Evolutionary conservation across 2,797 vertebrate genomes (phyloP).

Genomic region (Anguilla pacifica): DNA sequence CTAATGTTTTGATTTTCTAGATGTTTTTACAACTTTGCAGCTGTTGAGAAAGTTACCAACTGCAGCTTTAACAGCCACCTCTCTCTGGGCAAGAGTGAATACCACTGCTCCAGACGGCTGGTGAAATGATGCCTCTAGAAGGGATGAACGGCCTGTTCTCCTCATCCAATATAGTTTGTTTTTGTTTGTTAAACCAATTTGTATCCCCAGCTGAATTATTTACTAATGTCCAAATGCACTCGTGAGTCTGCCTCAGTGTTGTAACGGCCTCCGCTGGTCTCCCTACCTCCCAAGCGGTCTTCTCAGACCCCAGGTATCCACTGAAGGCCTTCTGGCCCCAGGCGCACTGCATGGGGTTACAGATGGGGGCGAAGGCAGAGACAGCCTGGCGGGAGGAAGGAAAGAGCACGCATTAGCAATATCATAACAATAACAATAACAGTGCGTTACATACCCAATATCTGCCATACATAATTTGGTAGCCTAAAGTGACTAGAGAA

Average conservation of each 20-base stretch:
- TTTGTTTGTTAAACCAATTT: not conserved
- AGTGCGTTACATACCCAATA: not conserved
- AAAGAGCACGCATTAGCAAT: not conserved
- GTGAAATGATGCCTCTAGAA: no score
- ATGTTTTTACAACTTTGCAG: no score
- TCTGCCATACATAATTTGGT: not conserved
- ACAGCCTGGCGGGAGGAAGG: constrained; percentile 74
- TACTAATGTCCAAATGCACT: not conserved
- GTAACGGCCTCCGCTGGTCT: not conserved
- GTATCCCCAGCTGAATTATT: not conserved
- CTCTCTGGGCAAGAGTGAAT: not conserved
- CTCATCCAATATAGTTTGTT: no score
- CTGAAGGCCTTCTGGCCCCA: constrained; percentile 95
- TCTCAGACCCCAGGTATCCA: constrained; percentile 88
- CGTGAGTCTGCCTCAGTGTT: not conserved
- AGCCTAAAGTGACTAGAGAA: not conserved
- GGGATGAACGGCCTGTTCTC: no score
- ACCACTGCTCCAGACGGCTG: no score
- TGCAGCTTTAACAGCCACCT: not conserved
- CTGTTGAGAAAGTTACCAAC: no score
- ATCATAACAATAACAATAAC: not conserved
- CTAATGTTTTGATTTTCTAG: no score
- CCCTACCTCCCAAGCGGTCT: constrained; percentile 87
- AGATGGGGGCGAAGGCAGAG: constrained; percentile 93
- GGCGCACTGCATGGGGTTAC: constrained; percentile 90